Percentiles rank a stretch among this genome's conserved stretches.
These are phyloP conservation scores for Protobothrops flavoviridis DNA, from an alignment of 2,113 vertebrate species.

Conservation along the genomic window DNA sequence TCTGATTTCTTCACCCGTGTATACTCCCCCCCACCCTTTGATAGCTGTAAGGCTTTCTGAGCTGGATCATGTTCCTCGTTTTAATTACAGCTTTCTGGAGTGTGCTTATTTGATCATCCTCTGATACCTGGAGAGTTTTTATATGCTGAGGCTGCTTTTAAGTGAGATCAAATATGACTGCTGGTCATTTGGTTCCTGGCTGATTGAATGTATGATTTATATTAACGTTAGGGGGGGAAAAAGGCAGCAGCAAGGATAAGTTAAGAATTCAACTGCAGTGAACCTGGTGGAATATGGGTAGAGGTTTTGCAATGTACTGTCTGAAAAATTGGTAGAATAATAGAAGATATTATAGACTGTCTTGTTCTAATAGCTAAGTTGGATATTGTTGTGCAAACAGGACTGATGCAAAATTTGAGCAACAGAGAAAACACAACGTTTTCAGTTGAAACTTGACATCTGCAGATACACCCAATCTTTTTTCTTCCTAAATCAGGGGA, in stretches of 20 bases:
- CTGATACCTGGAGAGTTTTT: background rate
- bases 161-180: constrained; percentile 15
- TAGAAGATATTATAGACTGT: background rate
- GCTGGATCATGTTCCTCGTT: constrained; percentile 22
- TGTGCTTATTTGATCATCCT: background rate
- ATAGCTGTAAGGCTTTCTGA: constrained; percentile 15
- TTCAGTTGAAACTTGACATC: background rate
- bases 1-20: constrained; percentile 12
- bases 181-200: background rate
- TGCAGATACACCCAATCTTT: background rate
- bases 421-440: background rate
- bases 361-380: background rate
- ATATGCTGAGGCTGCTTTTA: background rate
- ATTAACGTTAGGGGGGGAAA: background rate
- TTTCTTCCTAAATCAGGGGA: background rate
- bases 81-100: constrained; percentile 25
- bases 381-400: background rate
- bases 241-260: background rate
- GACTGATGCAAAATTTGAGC: background rate
- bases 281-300: background rate
- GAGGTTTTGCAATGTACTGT: background rate
- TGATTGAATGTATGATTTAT: background rate
- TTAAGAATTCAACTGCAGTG: background rate
- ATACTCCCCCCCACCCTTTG: background rate
- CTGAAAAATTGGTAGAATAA: background rate